Conservation (phyloP, 2,113 vertebrate species). For the Amblyornis subalaris region DNA sequence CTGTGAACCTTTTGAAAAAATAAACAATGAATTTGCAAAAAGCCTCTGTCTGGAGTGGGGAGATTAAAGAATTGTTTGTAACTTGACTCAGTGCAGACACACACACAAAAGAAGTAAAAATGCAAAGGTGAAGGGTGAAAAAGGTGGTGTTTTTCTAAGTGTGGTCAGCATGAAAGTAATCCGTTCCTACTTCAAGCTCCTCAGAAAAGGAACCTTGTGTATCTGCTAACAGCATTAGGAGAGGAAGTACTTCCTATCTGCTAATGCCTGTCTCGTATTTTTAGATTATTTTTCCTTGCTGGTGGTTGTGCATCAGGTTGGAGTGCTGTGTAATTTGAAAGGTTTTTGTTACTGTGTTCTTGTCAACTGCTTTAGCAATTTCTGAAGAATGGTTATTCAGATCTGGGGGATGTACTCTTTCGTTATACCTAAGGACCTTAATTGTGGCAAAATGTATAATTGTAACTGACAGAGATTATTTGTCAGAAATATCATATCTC, state of each 20-base stretch:
- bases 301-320: neutral
- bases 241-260: constrained; percentile 34
- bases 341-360: neutral
- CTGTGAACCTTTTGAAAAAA: neutral
- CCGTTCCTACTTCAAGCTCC: neutral
- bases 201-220: neutral
- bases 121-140: no score
- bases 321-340: neutral
- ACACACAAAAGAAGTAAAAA: neutral
- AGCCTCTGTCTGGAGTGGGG: neutral
- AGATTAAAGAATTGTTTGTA: neutral
- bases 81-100: neutral
- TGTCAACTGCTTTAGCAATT: neutral
- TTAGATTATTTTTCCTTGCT: neutral
- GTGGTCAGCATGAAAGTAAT: neutral
- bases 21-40: neutral
- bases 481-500: neutral
- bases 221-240: neutral
- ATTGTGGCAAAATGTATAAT: neutral
- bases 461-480: neutral
- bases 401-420: neutral
- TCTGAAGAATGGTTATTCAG: neutral
- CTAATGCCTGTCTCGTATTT: constrained; percentile 22
- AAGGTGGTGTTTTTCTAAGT: neutral
- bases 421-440: neutral